These are phyloP conservation scores for Cremastobaeus sp. DNA, from an alignment of 2,888 invertebrate species.

Conservation along the genomic window DNA sequence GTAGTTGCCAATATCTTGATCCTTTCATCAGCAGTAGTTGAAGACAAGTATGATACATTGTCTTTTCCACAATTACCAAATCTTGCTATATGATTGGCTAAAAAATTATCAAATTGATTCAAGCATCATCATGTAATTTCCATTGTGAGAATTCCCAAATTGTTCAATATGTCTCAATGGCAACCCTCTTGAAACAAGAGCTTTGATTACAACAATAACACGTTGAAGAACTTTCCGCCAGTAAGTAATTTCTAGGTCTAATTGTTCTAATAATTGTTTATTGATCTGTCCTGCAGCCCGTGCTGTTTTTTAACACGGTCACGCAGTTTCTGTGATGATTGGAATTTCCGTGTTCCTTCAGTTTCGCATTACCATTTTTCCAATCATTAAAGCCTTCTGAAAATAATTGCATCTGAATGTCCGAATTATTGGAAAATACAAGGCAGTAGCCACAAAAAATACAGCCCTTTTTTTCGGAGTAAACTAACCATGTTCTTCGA, in stretches of 20 bases:
- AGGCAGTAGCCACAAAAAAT: constrained; percentile 32
- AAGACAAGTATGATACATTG: constrained; percentile 26
- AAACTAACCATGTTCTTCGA: constrained; percentile 10
- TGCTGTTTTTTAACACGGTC: constrained; percentile 19
- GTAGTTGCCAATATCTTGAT: constrained; percentile 26
- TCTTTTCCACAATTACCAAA: constrained; percentile 28
- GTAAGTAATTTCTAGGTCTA: constrained; percentile 19
- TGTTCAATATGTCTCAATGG: constrained; percentile 61
- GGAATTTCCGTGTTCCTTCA: constrained; percentile 38
- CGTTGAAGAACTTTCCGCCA: constrained; percentile 29
- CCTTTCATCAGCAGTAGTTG: constrained; percentile 18
- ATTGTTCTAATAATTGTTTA: constrained; percentile 12
- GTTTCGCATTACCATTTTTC: constrained; percentile 14
- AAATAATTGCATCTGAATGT: constrained; percentile 8
- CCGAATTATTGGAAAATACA: constrained; percentile 14
- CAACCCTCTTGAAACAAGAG: constrained; percentile 60
- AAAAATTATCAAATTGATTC: constrained; percentile 63
- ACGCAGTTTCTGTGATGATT: constrained; percentile 16
- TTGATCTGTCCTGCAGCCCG: constrained; percentile 16
- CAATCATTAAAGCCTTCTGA: constrained; percentile 29
- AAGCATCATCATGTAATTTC: constrained; percentile 66
- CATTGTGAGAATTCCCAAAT: constrained; percentile 64
- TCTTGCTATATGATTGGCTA: constrained; percentile 15
- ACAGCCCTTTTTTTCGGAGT: constrained; percentile 13
- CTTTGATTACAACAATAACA: constrained; percentile 42